Base-by-base conservation (phyloP, 2,888 invertebrate genomes). In the Ormia ochracea region DNA sequence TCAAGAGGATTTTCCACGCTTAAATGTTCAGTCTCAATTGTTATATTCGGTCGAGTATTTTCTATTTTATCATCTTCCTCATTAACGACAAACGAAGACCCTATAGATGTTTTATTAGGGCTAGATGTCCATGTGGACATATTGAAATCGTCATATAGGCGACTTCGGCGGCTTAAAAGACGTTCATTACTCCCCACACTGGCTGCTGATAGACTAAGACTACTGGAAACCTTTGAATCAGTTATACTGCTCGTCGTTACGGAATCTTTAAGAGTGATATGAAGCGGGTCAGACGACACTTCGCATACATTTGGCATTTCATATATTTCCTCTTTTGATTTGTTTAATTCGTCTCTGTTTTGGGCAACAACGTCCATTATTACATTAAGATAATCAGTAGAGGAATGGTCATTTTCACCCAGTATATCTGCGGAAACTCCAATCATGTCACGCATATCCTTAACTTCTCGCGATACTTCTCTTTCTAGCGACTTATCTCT, bases 121-220 rank as follows among this genome's bases (percentile, higher is more conserved):
- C 56, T 73, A 5, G 78, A 36, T 23, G 82, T 83, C 5, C 86
- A 78, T 77, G 86, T 84, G 21, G 84, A 84, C 48, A 89, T 81
- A 80, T 88, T 88, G 4, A 89, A 85, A 82, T 89, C 88, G 79
- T 90, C 90, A 74, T 88, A 90, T 6, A 90, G 86, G 3, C 90
- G 88, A 84, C 89, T 89, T 7, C 90, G 85, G 1, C 90, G 87
- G 78, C 85, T 89, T 2, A 90, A 83, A 45, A 90, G 84, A 2
- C 90, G 87, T 80, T 90, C 74, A 66, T 76, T 79, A 26, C 84
- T 84, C n/a, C 48, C 66, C 14, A 41, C 73, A 43, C 80, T 82
- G 14, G 43, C 38, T 12, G 82, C 70, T 9, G 81, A 80, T 9
- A 81, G 7, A 76, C 74, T 48, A 78, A 73, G 52, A 9, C 74